These are phyloP conservation scores for Microcebus lehilahytsara DNA, from an alignment of 2,113 vertebrate species.

Conservation along the genomic window DNA sequence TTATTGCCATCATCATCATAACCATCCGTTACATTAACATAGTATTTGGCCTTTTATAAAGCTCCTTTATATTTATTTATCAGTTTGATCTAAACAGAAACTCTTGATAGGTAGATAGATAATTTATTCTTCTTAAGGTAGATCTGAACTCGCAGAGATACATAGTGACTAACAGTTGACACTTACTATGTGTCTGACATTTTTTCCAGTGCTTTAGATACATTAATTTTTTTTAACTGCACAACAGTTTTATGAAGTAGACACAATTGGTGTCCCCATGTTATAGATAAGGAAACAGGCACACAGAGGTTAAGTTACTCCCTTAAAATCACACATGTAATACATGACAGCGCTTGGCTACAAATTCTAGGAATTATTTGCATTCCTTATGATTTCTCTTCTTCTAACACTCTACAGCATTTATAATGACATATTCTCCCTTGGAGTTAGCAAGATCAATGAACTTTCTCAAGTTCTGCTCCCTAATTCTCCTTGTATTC, in stretches of 20 bases:
- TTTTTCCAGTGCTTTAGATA: neutral
- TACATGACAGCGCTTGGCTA: neutral
- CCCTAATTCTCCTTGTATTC: neutral
- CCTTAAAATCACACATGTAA: neutral
- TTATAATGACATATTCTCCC: neutral
- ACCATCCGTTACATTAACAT: neutral
- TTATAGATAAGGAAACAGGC: neutral
- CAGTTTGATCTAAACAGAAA: neutral
- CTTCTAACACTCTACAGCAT: neutral
- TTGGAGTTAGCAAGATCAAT: neutral
- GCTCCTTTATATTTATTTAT: neutral
- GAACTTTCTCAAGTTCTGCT: neutral
- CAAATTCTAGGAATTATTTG: neutral
- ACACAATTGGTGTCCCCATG: neutral
- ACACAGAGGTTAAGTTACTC: neutral
- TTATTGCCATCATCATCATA: neutral
- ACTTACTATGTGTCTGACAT: neutral
- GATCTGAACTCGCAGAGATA: neutral
- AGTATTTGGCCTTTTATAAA: neutral
- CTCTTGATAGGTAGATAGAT: neutral
- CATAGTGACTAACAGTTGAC: neutral
- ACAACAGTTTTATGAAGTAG: neutral
- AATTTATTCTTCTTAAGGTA: neutral
- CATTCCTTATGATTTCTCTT: neutral
- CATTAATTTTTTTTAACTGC: neutral